Conservation (phyloP, 2,888 invertebrate species). For the Apamea crenata region DNA sequence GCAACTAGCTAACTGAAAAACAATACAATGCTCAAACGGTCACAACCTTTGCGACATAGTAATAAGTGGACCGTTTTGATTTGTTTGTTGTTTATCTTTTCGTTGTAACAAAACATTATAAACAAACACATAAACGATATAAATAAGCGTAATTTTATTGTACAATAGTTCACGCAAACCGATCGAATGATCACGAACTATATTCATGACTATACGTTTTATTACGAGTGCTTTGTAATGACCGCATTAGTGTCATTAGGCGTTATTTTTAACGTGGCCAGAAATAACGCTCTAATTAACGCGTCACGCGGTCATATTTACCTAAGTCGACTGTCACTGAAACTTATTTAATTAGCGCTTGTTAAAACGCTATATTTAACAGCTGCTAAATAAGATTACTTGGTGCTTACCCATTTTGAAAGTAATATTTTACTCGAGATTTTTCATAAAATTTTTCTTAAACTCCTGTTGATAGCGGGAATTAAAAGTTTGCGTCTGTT, state of each 20-base stretch:
- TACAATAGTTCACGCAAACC: conserved; percentile 22
- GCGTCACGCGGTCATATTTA: conserved; percentile 54
- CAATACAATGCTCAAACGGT: background rate
- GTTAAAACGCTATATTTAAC: conserved; percentile 42
- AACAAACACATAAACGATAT: conserved; percentile 29
- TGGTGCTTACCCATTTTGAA: conserved; percentile 1
- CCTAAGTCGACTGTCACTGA: conserved; percentile 36
- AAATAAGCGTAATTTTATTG: conserved; percentile 47
- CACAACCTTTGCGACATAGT: conserved; percentile 10
- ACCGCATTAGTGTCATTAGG: conserved; percentile 47
- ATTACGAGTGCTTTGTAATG: conserved; percentile 35
- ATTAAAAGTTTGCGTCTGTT: conserved; percentile 11
- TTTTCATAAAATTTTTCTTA: conserved; percentile 4
- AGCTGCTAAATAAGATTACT: conserved; percentile 34
- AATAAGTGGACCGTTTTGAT: conserved; percentile 7
- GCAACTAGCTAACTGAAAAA: background rate
- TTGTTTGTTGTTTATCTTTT: conserved; percentile 39
- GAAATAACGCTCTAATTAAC: conserved; percentile 61
- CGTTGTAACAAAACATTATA: conserved; percentile 25
- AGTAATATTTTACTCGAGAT: background rate
- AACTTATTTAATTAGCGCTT: conserved; percentile 50
- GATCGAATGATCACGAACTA: conserved; percentile 50
- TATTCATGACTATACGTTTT: conserved; percentile 38
- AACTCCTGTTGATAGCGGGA: conserved; percentile 5
- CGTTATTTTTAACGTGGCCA: conserved; percentile 50